Conservation (phyloP, 2,888 invertebrate species). For the Lumbricus terrestris region DNA sequence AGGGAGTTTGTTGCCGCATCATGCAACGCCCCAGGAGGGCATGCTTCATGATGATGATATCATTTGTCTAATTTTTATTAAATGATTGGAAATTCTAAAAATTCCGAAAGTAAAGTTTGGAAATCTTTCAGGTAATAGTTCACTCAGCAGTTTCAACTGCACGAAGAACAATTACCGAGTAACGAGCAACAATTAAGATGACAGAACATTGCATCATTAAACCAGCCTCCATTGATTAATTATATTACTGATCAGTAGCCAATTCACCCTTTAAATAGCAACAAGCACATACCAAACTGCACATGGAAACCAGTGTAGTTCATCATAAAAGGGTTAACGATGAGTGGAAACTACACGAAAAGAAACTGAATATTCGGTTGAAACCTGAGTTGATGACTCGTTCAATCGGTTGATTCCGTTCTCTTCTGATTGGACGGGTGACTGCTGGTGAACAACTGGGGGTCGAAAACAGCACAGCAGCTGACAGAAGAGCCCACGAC, state of each 20-base stretch:
- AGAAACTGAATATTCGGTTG: not conserved
- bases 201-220: not conserved
- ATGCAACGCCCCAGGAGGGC: too few relatives aligned
- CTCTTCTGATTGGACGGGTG: constrained; percentile 9
- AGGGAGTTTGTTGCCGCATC: too few relatives aligned
- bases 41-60: too few relatives aligned
- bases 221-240: not conserved
- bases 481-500: constrained; percentile 18
- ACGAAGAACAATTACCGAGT: not conserved
- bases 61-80: not conserved
- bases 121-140: not conserved
- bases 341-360: not conserved
- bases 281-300: too few relatives aligned
- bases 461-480: constrained; percentile 30
- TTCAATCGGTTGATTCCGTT: constrained; percentile 9
- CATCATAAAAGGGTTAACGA: not conserved
- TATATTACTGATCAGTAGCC: too few relatives aligned
- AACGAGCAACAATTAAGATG: not conserved
- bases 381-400: not conserved
- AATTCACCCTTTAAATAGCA: not conserved
- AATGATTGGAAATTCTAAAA: not conserved
- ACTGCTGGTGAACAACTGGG: not conserved
- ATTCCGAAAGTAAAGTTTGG: not conserved
- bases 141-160: not conserved
- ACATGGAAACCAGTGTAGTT: too few relatives aligned